phyloP scores from a whole-genome alignment of 2,888 invertebrate genomes.

The Plagodis pulveraria region DNA sequence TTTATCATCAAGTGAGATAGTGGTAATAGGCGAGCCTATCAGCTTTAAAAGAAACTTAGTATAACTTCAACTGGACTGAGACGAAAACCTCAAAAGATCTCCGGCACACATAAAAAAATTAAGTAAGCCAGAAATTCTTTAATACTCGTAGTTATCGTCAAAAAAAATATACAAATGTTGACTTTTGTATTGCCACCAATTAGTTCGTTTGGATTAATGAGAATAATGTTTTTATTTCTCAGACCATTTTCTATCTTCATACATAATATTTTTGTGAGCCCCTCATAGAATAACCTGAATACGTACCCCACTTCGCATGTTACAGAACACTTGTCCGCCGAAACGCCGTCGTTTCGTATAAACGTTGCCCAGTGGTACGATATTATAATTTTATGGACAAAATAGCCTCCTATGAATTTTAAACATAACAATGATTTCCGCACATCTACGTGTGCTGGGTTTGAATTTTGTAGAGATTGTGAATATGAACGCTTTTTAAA shows the following conservation, averaged over 20 bases:
- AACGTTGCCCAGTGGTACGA: constrained; percentile 39
- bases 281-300: constrained; percentile 2
- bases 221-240: no score
- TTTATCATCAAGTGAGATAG: no score
- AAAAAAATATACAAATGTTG: no score
- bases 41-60: no score
- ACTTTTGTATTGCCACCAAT: no score
- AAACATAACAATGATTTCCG: constrained; percentile 67
- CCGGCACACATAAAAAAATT: no score
- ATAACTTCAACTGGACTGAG: no score
- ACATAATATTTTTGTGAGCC: not conserved
- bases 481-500: constrained; percentile 4
- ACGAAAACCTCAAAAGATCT: no score
- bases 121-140: no score
- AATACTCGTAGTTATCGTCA: no score
- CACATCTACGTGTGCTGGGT: constrained; percentile 58
- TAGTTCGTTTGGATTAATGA: no score
- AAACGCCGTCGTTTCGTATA: constrained; percentile 24
- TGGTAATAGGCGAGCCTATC: no score
- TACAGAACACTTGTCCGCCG: constrained; percentile 20
- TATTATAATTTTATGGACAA: constrained; percentile 55
- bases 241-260: not conserved
- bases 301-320: constrained; percentile 18
- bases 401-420: constrained; percentile 69
- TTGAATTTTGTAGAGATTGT: constrained; percentile 43